phyloP scores from a whole-genome alignment of 1,140 invertebrate species.

The Ectropis grisescens region DNA sequence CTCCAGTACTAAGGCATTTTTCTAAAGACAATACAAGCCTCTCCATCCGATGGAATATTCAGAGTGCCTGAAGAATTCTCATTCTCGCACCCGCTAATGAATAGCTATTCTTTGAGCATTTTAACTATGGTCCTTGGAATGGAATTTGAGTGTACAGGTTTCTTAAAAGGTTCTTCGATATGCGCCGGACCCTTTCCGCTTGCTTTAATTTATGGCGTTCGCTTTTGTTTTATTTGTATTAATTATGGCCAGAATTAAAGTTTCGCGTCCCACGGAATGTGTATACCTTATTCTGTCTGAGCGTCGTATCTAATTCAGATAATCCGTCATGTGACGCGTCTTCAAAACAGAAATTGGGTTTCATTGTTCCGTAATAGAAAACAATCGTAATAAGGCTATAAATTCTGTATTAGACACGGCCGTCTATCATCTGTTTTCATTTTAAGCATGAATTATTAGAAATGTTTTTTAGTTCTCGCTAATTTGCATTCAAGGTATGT shows the following conservation, averaged over 20 bases:
- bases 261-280: conserved; percentile 26
- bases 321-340: conserved; percentile 15
- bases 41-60: conserved; percentile 56
- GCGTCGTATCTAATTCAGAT: conserved; percentile 20
- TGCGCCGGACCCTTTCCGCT: conserved; percentile 58
- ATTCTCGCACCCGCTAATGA: conserved; percentile 68
- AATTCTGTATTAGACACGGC: conserved; percentile 35
- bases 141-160: conserved; percentile 64
- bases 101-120: conserved; percentile 68
- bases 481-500: conserved; percentile 45
- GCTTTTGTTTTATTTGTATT: conserved; percentile 59
- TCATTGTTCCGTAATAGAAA: conserved; percentile 38
- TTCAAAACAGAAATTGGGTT: conserved; percentile 17
- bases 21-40: conserved; percentile 63
- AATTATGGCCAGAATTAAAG: conserved; percentile 50
- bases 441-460: conserved; percentile 17
- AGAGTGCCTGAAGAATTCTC: conserved; percentile 61
- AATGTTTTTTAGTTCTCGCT: conserved; percentile 30
- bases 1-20: conserved; percentile 48
- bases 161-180: conserved; percentile 64
- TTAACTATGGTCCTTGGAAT: conserved; percentile 65
- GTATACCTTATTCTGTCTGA: conserved; percentile 5
- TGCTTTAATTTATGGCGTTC: conserved; percentile 57
- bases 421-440: conserved; percentile 30
- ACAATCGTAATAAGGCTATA: conserved; percentile 42